A percentile compares a stretch with the other conserved stretches of the same genome.
These are phyloP conservation scores for Rhinoraja longicauda DNA, from an alignment of 2,797 vertebrate species.

Conservation along the genomic window DNA sequence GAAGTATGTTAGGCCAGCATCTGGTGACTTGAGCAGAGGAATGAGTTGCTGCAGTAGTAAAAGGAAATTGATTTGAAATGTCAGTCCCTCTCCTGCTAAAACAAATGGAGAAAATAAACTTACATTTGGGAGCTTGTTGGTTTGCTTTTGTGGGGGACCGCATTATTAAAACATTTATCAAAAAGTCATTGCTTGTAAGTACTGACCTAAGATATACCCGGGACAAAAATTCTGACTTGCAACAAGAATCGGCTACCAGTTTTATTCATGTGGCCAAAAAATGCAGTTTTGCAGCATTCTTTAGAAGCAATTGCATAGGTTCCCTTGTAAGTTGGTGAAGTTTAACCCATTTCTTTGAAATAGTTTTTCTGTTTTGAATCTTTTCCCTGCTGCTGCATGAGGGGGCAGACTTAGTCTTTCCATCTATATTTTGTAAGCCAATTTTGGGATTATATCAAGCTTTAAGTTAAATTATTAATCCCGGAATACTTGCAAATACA, in stretches of 20 bases:
- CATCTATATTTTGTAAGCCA: neutral
- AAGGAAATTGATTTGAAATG: neutral
- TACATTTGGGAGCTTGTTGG: neutral
- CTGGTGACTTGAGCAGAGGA: neutral
- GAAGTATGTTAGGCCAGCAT: neutral
- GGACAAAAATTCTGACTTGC: neutral
- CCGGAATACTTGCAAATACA: neutral
- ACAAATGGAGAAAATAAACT: neutral
- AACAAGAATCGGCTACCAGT: constrained; percentile 13
- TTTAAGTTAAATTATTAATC: neutral
- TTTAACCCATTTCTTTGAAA: constrained; percentile 23
- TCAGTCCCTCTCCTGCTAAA: neutral
- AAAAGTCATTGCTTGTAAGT: neutral
- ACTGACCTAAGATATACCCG: neutral
- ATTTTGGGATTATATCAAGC: neutral
- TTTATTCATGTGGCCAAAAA: constrained; percentile 30
- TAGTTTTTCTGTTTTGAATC: neutral
- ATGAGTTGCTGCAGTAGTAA: neutral
- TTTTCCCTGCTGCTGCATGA: no score
- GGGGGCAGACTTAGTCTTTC: neutral
- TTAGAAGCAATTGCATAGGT: constrained; percentile 18
- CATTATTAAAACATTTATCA: neutral
- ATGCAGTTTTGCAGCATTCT: constrained; percentile 38
- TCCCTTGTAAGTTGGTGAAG: neutral
- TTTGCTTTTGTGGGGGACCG: neutral